Evolutionary conservation across 2,113 vertebrate genomes (phyloP).

Genomic region (Morphnarchus princeps): DNA sequence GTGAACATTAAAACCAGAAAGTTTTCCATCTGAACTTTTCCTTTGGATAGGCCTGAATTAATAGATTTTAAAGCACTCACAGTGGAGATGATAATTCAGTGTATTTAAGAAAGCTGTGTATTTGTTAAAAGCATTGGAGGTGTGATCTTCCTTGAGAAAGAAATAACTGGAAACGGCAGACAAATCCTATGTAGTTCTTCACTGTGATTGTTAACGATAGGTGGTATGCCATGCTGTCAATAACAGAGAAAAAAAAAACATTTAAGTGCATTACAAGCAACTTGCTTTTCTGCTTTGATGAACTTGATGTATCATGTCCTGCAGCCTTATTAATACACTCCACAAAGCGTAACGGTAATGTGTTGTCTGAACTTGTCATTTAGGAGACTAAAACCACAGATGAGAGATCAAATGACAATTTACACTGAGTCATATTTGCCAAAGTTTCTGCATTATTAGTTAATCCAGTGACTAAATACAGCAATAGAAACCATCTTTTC

Average conservation of each 20-base stretch:
- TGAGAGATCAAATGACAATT: conserved; percentile 43
- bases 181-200: background rate
- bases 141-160: background rate
- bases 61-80: background rate
- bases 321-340: background rate
- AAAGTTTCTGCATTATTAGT: conserved; percentile 44
- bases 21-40: background rate
- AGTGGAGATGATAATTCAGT: background rate
- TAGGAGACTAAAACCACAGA: conserved; percentile 44
- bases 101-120: background rate
- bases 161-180: background rate
- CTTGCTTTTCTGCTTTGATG: background rate
- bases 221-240: background rate
- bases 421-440: background rate
- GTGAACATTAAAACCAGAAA: background rate
- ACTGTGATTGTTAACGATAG: background rate
- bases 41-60: background rate
- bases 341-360: conserved; percentile 41
- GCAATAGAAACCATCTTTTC: background rate
- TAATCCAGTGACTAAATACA: conserved; percentile 25
- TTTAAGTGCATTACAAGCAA: background rate
- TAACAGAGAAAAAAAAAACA: background rate
- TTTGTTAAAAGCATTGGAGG: background rate
- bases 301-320: background rate
- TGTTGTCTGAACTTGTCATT: conserved; percentile 53